A percentile compares a stretch with the other conserved stretches of the same genome.
Evolutionary conservation across 1,140 invertebrate species (phyloP).

Genomic region (Pogonus chalceus): DNA sequence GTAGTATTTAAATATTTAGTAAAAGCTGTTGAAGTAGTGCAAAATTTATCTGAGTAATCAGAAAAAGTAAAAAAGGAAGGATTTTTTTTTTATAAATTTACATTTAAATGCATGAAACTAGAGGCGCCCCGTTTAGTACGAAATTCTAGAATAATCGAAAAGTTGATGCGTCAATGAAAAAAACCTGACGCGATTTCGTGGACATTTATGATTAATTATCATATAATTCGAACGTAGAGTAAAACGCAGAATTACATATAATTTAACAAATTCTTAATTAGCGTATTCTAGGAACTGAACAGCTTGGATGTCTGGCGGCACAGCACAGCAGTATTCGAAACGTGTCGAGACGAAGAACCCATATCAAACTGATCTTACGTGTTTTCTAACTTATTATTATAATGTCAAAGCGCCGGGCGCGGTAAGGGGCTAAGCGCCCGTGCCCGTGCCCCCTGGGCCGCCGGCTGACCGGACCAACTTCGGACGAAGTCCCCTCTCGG

Average conservation of each 20-base stretch:
- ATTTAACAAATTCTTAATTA: conserved; percentile 19
- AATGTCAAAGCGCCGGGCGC: neutral
- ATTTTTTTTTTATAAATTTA: no score
- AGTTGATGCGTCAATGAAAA: no score
- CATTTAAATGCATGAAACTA: no score
- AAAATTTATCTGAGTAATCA: no score
- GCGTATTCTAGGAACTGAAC: conserved; percentile 8
- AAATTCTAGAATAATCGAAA: no score
- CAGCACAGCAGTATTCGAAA: neutral
- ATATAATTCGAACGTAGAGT: neutral
- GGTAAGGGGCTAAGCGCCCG: neutral
- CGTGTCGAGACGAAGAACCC: conserved; percentile 8
- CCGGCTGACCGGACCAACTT: neutral
- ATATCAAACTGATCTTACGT: conserved; percentile 14
- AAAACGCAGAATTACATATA: conserved; percentile 14
- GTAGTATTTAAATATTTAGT: no score
- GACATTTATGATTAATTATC: conserved; percentile 4
- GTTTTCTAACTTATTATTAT: conserved; percentile 6
- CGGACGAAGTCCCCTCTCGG: neutral
- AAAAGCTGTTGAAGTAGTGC: no score
- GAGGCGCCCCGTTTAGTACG: no score
- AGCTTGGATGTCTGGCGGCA: neutral
- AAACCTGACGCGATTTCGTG: neutral
- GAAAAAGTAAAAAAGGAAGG: no score
- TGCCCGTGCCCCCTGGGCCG: no score